phyloP scores from a whole-genome alignment of 1,140 invertebrate species.

The Calycopis cecrops region DNA sequence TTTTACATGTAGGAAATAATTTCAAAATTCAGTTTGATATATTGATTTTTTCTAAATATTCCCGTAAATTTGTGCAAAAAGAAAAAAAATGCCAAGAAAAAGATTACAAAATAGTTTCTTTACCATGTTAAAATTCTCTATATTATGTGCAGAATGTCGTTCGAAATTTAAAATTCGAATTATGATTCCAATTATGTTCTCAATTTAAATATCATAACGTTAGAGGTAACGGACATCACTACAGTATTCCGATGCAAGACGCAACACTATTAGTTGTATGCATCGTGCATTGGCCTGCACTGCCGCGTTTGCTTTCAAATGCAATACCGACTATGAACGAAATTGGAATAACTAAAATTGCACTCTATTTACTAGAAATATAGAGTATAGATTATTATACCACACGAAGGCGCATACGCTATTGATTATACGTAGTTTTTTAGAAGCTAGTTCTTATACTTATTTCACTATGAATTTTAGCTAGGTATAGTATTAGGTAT shows the following conservation, averaged over 20 bases:
- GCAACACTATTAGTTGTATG: slow-evolving; percentile 68
- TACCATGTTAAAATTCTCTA: no score
- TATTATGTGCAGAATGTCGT: no score
- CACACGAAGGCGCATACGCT: not conserved
- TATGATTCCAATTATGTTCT: not conserved
- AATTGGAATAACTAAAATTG: not conserved
- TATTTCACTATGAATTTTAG: slow-evolving; percentile 74
- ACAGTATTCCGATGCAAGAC: slow-evolving; percentile 43
- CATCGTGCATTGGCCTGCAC: slow-evolving; percentile 73
- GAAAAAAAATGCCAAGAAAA: no score
- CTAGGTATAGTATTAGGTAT: slow-evolving; percentile 68
- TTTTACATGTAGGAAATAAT: no score
- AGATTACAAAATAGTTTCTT: no score
- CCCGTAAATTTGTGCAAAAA: no score
- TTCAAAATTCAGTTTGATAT: no score
- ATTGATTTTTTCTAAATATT: no score
- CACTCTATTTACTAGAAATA: not conserved
- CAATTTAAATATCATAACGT: slow-evolving; percentile 23
- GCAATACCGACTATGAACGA: slow-evolving; percentile 18
- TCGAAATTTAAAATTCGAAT: no score
- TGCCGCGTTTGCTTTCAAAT: slow-evolving; percentile 35
- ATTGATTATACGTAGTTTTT: slow-evolving; percentile 40
- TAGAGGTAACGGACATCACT: slow-evolving; percentile 45
- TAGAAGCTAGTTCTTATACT: slow-evolving; percentile 71
- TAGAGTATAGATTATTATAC: not conserved